These are phyloP conservation scores for Sinopyrophorus schimmeli DNA, from an alignment of 2,888 invertebrate species.

Conservation along the genomic window DNA sequence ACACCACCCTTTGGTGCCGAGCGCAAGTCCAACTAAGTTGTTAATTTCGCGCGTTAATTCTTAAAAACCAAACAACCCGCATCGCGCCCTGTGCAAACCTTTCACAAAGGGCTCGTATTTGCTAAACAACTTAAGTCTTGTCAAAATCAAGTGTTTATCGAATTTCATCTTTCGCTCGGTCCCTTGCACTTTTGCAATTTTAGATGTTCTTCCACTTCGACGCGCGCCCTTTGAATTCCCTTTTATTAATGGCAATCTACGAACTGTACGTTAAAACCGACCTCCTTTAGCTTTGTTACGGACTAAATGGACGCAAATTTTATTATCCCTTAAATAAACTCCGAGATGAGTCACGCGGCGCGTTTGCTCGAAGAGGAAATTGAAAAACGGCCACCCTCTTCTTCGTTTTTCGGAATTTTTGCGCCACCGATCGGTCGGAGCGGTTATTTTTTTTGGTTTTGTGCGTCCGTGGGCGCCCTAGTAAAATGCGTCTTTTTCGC, in stretches of 20 bases:
- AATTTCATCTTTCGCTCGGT: conserved; percentile 23
- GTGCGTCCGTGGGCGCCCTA: no score
- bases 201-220: conserved; percentile 31
- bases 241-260: conserved; percentile 33
- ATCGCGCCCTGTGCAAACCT: conserved; percentile 6
- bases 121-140: conserved; percentile 23
- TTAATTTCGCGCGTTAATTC: no score
- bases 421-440: no score
- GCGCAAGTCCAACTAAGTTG: no score
- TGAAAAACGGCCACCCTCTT: background rate
- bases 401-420: background rate
- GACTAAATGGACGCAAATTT: conserved; percentile 12
- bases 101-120: conserved; percentile 14
- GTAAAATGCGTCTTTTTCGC: no score
- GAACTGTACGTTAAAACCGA: conserved; percentile 27
- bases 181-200: conserved; percentile 26
- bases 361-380: conserved; percentile 12
- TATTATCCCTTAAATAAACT: conserved; percentile 18
- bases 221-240: conserved; percentile 30
- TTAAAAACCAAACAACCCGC: conserved; percentile 7
- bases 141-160: conserved; percentile 23
- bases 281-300: conserved; percentile 25
- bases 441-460: background rate
- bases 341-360: conserved; percentile 11
- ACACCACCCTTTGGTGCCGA: no score